Evolutionary conservation across 1,140 invertebrate species (phyloP).

Genomic region (Teleogryllus occipitalis): DNA sequence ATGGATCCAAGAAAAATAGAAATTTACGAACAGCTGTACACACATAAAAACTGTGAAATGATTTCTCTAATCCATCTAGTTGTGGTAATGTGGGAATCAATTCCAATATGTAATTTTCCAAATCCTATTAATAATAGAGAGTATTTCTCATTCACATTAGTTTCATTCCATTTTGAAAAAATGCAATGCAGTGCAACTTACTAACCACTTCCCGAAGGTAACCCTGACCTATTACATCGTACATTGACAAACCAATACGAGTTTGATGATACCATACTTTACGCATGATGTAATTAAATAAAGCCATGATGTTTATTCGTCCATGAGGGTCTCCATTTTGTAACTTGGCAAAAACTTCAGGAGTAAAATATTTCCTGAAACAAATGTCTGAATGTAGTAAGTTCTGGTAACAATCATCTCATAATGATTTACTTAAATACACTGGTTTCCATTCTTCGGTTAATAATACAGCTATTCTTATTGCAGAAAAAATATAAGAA

Average conservation of each 20-base stretch:
- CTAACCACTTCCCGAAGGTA: constrained; percentile 78
- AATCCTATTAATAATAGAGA: constrained; percentile 53
- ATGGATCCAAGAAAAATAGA: constrained; percentile 88
- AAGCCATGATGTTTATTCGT: constrained; percentile 66
- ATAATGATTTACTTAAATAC: not conserved
- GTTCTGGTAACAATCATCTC: not conserved
- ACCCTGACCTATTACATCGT: constrained; percentile 87
- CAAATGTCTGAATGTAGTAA: constrained; percentile 10
- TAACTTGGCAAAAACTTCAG: constrained; percentile 77
- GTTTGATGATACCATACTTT: constrained; percentile 92
- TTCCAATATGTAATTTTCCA: constrained; percentile 93
- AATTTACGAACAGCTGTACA: constrained; percentile 93
- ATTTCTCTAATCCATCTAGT: constrained; percentile 80
- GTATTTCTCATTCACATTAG: not conserved
- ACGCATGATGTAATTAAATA: constrained; percentile 93
- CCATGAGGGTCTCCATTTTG: constrained; percentile 76
- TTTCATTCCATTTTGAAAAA: too few relatives aligned
- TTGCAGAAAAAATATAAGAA: too few relatives aligned
- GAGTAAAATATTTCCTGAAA: constrained; percentile 65
- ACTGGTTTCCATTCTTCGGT: not conserved
- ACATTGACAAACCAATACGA: constrained; percentile 82
- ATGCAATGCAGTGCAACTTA: constrained; percentile 22
- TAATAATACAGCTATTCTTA: too few relatives aligned
- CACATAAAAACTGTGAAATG: constrained; percentile 93
- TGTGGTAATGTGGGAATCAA: constrained; percentile 85